Percentiles rank a stretch among this genome's conserved stretches.
These are phyloP conservation scores for Pitangus sulphuratus DNA, from an alignment of 2,797 vertebrate species.

Conservation along the genomic window DNA sequence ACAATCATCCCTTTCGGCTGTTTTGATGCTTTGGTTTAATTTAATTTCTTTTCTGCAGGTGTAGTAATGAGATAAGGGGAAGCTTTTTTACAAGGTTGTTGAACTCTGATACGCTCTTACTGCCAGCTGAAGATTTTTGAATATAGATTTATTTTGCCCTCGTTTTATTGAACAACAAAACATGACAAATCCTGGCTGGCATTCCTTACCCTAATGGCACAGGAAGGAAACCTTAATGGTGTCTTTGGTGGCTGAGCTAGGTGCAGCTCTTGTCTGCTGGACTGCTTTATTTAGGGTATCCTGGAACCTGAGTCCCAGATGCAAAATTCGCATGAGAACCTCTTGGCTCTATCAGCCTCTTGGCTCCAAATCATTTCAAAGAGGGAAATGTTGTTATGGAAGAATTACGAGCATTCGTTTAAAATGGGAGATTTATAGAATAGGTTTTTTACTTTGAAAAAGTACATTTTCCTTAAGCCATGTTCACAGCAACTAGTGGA, in stretches of 20 bases:
- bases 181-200: background rate
- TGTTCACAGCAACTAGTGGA: background rate
- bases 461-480: background rate
- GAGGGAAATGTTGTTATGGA: background rate
- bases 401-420: background rate
- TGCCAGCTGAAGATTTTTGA: conserved; percentile 66
- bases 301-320: background rate
- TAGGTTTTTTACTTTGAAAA: background rate
- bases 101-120: conserved; percentile 52
- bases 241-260: background rate
- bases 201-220: background rate
- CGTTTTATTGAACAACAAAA: background rate
- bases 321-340: background rate
- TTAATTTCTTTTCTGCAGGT: conserved; percentile 75
- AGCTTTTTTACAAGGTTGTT: conserved; percentile 70
- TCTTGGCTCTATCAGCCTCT: background rate
- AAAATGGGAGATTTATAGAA: background rate
- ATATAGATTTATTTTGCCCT: conserved; percentile 68
- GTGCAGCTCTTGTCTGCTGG: background rate
- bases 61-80: conserved; percentile 74
- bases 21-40: conserved; percentile 63
- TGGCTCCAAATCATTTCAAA: background rate
- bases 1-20: conserved; percentile 73
- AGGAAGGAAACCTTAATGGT: background rate
- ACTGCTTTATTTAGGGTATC: background rate